Evolutionary conservation across 1,140 invertebrate genomes (phyloP).

Genomic region (Camponotus vicinus): DNA sequence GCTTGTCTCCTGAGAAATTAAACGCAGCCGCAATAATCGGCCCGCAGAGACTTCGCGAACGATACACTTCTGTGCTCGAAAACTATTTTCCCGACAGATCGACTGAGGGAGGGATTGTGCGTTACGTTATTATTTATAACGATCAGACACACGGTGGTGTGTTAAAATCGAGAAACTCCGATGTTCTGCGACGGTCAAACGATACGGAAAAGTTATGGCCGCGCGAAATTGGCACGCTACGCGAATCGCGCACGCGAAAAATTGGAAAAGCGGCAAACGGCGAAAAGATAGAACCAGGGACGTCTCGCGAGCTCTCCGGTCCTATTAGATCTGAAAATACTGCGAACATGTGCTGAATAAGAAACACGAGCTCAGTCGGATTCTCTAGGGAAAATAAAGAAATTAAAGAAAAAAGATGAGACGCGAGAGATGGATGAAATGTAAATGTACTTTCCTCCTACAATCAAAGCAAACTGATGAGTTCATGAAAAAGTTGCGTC

Average conservation of each 20-base stretch:
- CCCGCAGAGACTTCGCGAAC: constrained; percentile 27
- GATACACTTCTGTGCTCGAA: not conserved
- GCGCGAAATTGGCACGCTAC: constrained; percentile 42
- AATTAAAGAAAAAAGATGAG: constrained; percentile 28
- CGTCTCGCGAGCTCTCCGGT: constrained; percentile 33
- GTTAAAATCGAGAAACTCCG: constrained; percentile 49
- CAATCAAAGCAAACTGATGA: constrained; percentile 43
- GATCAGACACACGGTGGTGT: not conserved
- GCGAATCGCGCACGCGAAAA: constrained; percentile 37
- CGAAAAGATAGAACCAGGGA: constrained; percentile 47
- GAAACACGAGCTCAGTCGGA: not conserved
- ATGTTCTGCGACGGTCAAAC: constrained; percentile 44
- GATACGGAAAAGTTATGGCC: constrained; percentile 42
- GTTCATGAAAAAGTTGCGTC: constrained; percentile 34
- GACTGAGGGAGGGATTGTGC: not conserved
- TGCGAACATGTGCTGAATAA: constrained; percentile 54
- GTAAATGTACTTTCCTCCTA: constrained; percentile 27
- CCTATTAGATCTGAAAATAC: constrained; percentile 58
- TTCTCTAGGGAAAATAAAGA: constrained; percentile 17
- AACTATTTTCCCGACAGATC: constrained; percentile 45
- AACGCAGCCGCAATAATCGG: constrained; percentile 46
- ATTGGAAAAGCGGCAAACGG: constrained; percentile 59
- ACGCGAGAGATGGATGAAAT: constrained; percentile 14
- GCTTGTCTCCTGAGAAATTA: constrained; percentile 48
- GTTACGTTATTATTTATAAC: constrained; percentile 47